Evolutionary conservation across 2,888 invertebrate species (phyloP).

Genomic region (Cerceris ruficornis): DNA sequence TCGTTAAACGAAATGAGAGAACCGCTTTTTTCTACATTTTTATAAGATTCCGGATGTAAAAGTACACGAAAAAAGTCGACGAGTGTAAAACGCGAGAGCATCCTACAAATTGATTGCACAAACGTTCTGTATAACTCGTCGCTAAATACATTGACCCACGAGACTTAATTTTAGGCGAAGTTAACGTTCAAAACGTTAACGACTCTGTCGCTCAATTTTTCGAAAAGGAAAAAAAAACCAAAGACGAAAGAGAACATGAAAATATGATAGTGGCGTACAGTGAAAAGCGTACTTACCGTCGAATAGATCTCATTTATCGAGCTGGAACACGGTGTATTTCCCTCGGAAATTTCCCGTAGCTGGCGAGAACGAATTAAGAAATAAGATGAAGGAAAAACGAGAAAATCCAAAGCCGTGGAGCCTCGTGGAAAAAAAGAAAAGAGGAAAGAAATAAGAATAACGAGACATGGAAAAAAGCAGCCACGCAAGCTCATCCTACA

Average conservation of each 20-base stretch:
- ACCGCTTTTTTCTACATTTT: too few species aligned
- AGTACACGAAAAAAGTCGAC: too few species aligned
- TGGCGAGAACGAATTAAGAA: not conserved
- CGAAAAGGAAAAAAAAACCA: not conserved
- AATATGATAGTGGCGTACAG: not conserved
- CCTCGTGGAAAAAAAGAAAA: not conserved
- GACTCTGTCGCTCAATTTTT: not conserved
- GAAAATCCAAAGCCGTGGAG: too few species aligned
- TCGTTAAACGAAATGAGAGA: too few species aligned
- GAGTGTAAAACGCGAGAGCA: too few species aligned
- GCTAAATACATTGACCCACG: slow-evolving; percentile 1
- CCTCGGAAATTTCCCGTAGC: not conserved
- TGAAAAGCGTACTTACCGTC: slow-evolving; percentile 15
- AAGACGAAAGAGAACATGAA: not conserved
- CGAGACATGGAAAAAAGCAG: not conserved
- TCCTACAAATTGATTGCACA: too few species aligned
- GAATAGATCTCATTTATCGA: not conserved
- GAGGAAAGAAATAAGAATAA: not conserved
- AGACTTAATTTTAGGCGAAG: not conserved
- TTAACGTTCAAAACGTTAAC: too few species aligned
- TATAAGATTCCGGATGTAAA: too few species aligned
- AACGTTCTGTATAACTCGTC: not conserved
- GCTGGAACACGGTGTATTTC: not conserved
- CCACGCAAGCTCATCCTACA: slow-evolving; percentile 65
- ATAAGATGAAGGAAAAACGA: not conserved